These are phyloP conservation scores for Mixornis gularis DNA, from an alignment of 2,113 vertebrate species.

Conservation along the genomic window DNA sequence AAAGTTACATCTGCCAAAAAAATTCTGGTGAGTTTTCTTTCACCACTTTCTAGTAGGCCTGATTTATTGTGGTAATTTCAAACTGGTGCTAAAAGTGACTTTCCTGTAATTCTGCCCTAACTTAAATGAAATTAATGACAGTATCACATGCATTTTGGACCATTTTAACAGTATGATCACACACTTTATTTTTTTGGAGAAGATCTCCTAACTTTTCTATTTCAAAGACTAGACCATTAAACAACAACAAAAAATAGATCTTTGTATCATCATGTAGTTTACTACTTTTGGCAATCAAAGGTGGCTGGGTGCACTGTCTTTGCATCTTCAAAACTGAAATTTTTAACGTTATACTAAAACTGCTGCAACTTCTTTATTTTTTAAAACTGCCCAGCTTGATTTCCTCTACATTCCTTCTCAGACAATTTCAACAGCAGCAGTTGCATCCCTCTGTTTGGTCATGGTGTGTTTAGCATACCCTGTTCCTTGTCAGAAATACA, in stretches of 20 bases:
- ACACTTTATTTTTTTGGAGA: not conserved
- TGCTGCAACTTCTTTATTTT: not conserved
- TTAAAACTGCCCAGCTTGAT: not conserved
- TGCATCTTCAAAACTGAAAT: not conserved
- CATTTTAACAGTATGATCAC: not conserved
- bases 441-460: not conserved
- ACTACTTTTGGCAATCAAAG: not conserved
- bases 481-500: not conserved
- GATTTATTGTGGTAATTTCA: not conserved
- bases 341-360: not conserved
- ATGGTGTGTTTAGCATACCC: not conserved
- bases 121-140: not conserved
- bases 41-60: not conserved
- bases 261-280: not conserved
- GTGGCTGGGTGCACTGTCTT: not conserved
- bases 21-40: conserved; percentile 69
- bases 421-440: not conserved
- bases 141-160: not conserved
- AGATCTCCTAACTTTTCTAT: not conserved
- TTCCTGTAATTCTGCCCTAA: not conserved
- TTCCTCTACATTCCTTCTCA: not conserved
- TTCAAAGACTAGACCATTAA: not conserved
- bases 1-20: conserved; percentile 83
- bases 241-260: not conserved
- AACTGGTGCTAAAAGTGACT: not conserved